Conservation (phyloP, 2,797 vertebrate genomes). For the Melanogrammus aeglefinus region DNA sequence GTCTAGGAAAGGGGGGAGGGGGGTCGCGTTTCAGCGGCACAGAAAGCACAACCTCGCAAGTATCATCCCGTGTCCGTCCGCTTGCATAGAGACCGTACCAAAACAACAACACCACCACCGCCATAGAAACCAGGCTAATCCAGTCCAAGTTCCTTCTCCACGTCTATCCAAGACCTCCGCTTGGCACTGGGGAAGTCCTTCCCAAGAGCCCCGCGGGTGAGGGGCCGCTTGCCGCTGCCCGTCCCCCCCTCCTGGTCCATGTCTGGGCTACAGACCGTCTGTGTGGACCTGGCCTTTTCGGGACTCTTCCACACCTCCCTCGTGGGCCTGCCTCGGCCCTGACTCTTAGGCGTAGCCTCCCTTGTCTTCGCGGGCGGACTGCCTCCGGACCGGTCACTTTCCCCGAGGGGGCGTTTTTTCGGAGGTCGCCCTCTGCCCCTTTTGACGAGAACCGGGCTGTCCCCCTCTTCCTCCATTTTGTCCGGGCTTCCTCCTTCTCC, state of each 20-base stretch:
- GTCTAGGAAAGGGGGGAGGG: neutral
- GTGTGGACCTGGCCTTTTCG: neutral
- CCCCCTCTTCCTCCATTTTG: neutral
- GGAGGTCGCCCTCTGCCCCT: constrained; percentile 53
- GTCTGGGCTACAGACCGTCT: neutral
- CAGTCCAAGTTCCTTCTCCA: constrained; percentile 61
- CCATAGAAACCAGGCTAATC: constrained; percentile 33
- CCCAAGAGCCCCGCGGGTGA: constrained; percentile 60
- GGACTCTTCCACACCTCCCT: neutral
- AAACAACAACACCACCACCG: neutral
- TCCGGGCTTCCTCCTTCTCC: neutral
- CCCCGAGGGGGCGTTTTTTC: constrained; percentile 7
- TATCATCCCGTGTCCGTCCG: constrained; percentile 3
- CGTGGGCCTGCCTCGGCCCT: neutral
- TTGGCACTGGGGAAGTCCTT: constrained; percentile 71
- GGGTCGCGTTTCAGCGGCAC: neutral
- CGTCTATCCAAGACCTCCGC: constrained; percentile 64
- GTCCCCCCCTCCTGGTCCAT: neutral
- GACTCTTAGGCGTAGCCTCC: neutral
- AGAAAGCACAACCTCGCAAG: neutral
- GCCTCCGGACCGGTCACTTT: neutral
- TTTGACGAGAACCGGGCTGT: neutral
- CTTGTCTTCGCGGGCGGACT: neutral
- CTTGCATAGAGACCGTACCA: neutral
- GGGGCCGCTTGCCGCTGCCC: constrained; percentile 29